These are phyloP conservation scores for Amia ocellicauda DNA, from an alignment of 2,113 vertebrate genomes.

Conservation along the genomic window DNA sequence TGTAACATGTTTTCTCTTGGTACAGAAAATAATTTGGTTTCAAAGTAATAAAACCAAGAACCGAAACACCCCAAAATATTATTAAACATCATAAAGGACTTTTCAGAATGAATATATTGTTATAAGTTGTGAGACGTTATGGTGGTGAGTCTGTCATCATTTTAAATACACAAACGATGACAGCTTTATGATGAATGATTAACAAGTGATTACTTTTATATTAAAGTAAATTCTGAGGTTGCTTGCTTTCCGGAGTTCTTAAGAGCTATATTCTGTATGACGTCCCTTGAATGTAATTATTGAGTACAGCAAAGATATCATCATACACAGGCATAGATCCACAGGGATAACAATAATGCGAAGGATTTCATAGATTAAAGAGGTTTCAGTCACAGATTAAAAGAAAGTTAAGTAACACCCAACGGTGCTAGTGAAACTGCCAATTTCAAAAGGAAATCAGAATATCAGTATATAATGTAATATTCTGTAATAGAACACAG, in stretches of 20 bases:
- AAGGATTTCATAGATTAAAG: not conserved
- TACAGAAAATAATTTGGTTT: not conserved
- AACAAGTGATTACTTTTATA: no score
- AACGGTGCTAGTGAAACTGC: not conserved
- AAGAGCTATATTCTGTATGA: no score
- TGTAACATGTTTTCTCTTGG: not conserved
- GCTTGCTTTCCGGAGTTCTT: no score
- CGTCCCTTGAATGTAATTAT: not conserved
- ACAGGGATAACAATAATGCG: not conserved
- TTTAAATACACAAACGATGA: no score
- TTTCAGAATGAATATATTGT: no score
- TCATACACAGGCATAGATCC: not conserved
- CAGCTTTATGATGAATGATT: no score
- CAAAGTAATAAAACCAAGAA: not conserved
- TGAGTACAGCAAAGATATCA: not conserved
- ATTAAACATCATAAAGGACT: no score
- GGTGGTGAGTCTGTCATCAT: no score
- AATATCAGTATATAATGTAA: not conserved
- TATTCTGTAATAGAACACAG: no score
- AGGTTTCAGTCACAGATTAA: not conserved
- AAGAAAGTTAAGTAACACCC: not conserved
- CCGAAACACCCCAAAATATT: no score
- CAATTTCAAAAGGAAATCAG: not conserved
- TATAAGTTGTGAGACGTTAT: no score
- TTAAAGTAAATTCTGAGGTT: no score